These are phyloP conservation scores for Chorisops tibialis DNA, from an alignment of 2,888 invertebrate genomes.

Conservation along the genomic window DNA sequence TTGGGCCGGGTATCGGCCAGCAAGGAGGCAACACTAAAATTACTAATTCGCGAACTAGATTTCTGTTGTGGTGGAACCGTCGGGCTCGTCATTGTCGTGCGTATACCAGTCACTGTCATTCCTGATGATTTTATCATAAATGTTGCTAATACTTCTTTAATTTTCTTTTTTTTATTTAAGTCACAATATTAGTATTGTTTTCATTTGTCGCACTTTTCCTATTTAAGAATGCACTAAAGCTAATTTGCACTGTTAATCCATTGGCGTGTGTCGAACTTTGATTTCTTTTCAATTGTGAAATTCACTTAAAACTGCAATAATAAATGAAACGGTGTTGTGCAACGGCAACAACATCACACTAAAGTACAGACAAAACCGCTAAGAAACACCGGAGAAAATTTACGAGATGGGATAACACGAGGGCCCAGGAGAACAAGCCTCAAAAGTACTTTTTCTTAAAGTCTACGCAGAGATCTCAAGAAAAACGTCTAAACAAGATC, in stretches of 20 bases:
- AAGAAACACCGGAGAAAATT: slow-evolving; percentile 1
- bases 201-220: not conserved
- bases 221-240: not conserved
- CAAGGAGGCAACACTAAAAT: slow-evolving; percentile 84
- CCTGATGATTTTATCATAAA: slow-evolving; percentile 53
- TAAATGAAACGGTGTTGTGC: slow-evolving; percentile 11
- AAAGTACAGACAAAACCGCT: slow-evolving; percentile 10
- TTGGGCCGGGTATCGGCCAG: slow-evolving; percentile 75
- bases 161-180: slow-evolving; percentile 18
- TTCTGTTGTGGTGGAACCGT: slow-evolving; percentile 58
- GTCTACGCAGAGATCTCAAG: slow-evolving; percentile 20
- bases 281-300: not conserved
- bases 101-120: slow-evolving; percentile 63
- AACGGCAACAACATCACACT: slow-evolving; percentile 12
- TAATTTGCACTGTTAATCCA: not conserved
- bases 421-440: too few species aligned
- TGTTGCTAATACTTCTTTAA: slow-evolving; percentile 32
- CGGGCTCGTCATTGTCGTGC: slow-evolving; percentile 61
- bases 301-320: slow-evolving; percentile 5
- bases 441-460: too few species aligned
- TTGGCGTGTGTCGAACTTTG: not conserved
- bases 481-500: slow-evolving; percentile 49
- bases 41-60: slow-evolving; percentile 63
- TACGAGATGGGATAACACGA: not conserved
- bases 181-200: not conserved